Evolutionary conservation across 1,140 invertebrate genomes (phyloP).

Genomic region (Carposina sasakii): DNA sequence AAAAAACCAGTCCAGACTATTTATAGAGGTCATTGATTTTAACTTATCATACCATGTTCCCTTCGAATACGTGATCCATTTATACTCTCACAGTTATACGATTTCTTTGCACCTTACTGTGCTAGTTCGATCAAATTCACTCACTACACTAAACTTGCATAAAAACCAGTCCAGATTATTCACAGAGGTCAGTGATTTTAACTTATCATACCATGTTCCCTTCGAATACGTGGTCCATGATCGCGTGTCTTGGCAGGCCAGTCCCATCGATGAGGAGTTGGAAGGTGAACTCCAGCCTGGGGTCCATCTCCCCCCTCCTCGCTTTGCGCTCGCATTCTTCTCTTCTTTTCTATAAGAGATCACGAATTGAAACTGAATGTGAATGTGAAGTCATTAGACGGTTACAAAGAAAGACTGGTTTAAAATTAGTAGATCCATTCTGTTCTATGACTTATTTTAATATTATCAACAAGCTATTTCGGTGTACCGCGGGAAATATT

Average conservation of each 20-base stretch:
- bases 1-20: too few species aligned
- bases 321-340: conserved; percentile 94
- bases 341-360: conserved; percentile 82
- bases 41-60: conserved; percentile 86
- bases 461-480: too few species aligned
- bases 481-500: too few species aligned
- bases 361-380: too few species aligned
- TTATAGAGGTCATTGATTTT: not conserved
- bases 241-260: conserved; percentile 82
- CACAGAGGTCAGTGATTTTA: not conserved
- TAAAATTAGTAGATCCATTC: too few species aligned
- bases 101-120: too few species aligned
- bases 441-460: too few species aligned
- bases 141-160: too few species aligned
- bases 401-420: too few species aligned
- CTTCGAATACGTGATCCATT: conserved; percentile 93
- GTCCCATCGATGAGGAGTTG: conserved; percentile 89
- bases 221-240: conserved; percentile 92
- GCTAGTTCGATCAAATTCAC: too few species aligned
- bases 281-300: conserved; percentile 89
- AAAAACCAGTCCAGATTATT: not conserved
- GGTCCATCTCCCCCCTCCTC: conserved; percentile 90
- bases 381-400: too few species aligned
- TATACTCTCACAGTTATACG: too few species aligned
- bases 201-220: conserved; percentile 86